phyloP scores from a whole-genome alignment of 2,888 invertebrate genomes.

The Chaitophorus viminalis region DNA sequence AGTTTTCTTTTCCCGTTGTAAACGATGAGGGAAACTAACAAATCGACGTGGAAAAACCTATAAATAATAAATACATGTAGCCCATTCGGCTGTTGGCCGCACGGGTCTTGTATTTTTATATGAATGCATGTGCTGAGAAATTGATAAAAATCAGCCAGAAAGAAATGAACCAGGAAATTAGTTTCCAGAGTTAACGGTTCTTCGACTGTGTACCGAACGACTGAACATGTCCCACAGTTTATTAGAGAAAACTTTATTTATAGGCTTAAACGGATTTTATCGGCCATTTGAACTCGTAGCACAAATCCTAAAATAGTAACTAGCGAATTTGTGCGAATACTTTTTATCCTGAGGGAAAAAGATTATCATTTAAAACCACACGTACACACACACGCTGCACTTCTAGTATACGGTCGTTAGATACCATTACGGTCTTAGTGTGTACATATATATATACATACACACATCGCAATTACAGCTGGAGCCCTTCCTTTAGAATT shows the following conservation, averaged over 20 bases:
- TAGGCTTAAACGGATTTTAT: slow-evolving; percentile 45
- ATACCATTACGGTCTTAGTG: not conserved
- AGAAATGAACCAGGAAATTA: slow-evolving; percentile 59
- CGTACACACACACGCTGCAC: not conserved
- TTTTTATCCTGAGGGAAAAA: not conserved
- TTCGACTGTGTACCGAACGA: not conserved
- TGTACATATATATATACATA: not conserved
- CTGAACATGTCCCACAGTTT: slow-evolving; percentile 21
- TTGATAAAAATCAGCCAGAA: slow-evolving; percentile 52
- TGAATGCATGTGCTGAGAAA: slow-evolving; percentile 15
- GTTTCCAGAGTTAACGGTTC: slow-evolving; percentile 31
- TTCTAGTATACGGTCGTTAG: not conserved
- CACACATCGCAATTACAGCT: not conserved
- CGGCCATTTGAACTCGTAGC: slow-evolving; percentile 22
- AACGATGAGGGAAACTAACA: not conserved
- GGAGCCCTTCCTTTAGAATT: not conserved
- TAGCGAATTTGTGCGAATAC: not conserved
- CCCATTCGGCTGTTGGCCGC: not conserved
- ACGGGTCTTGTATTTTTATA: not conserved
- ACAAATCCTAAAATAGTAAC: not conserved
- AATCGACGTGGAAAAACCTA: slow-evolving; percentile 26
- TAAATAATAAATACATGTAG: slow-evolving; percentile 46
- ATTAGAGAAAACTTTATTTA: slow-evolving; percentile 53
- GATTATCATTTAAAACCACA: not conserved
- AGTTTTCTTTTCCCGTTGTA: not conserved